A percentile compares a stretch with the other conserved stretches of the same genome.
Conservation (phyloP, 2,113 vertebrate species). For the Puffinus mauretanicus region DNA sequence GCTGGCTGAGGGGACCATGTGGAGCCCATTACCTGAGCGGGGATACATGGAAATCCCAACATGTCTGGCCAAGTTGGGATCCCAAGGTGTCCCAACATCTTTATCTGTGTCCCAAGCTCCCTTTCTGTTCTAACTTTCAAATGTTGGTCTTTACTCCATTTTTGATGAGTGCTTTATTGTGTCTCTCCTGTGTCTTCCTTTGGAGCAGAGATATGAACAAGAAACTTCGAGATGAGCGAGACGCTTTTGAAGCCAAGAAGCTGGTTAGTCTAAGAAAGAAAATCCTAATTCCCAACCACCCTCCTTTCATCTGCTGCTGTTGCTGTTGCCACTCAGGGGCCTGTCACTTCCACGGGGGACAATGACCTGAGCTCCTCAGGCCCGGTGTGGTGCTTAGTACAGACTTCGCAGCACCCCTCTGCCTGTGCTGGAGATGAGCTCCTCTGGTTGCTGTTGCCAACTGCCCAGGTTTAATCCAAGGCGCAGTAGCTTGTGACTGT, state of each 20-base stretch:
- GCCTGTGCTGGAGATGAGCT: neutral
- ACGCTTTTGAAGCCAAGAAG: conserved; percentile 85
- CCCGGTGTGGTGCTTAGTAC: neutral
- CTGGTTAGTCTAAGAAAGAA: conserved; percentile 81
- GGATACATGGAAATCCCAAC: neutral
- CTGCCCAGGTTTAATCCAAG: neutral
- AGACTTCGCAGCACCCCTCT: neutral
- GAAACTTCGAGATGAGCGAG: conserved; percentile 88
- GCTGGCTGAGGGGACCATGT: neutral
- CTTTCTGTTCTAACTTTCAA: neutral
- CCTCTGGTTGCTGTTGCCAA: neutral
- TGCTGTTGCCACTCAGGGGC: conserved; percentile 69
- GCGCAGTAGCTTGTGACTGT: neutral
- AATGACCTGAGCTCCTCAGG: neutral
- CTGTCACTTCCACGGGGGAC: conserved; percentile 68
- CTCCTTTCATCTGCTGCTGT: conserved; percentile 72
- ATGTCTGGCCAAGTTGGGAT: neutral
- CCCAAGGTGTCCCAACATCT: neutral
- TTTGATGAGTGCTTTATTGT: neutral
- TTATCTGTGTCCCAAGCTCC: neutral
- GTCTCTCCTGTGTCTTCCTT: conserved; percentile 12
- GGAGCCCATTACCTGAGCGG: neutral
- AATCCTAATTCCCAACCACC: conserved; percentile 44
- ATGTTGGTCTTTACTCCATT: neutral
- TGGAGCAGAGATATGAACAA: conserved; percentile 92